Evolutionary conservation across 2,797 vertebrate genomes (phyloP), one percentile per base, ranked within the genome.

Genomic region (Crenichthys baileyi): DNA sequence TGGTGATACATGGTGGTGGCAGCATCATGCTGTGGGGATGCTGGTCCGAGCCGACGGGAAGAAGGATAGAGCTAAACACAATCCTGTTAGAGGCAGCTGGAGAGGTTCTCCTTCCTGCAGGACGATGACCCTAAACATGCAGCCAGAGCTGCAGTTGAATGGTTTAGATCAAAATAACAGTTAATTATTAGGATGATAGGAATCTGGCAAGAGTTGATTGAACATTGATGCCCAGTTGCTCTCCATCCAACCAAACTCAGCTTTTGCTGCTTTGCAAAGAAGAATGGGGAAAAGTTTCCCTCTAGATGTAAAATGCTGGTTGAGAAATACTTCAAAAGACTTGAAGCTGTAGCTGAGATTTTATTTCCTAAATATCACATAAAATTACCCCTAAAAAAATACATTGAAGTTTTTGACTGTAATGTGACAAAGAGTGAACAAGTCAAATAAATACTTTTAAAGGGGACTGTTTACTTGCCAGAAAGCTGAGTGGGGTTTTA

Each of bases 401-500:
- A 22, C 31, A 20, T 36, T 18, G 51, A 44, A 13, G 5, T 44
- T 68, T n/a, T 11, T 68, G 41, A 7, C 29, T 3, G 11, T 22
- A 67, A 39, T 20, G 61, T 2, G 18, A 39, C 15, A 2, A 7
- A 55, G 8, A 7, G 22, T 55, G 53, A 55, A 55, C 24, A 55
- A 55, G 20, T 55, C 6, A 7, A 26, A 24, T 5, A 2, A 26
- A 48, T 48, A 16, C 13, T 18, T 70, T 70, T 70, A 70, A 46
- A 48, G 67, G 12, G 41, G 22, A 8, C 41, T 18, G 67, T 18
- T 48, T n/a, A 74, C 46, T 65, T 84, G 29, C 82, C 79, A 83
- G 74, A 73, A 82, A 74, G 75, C 73, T 72, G 79, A 81, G 70
- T 79, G 46, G 22, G 83, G 83, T 75, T 81, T 82, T 76, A 82